These are phyloP conservation scores for Rhea pennata DNA, from an alignment of 2,113 vertebrate genomes.

Conservation along the genomic window DNA sequence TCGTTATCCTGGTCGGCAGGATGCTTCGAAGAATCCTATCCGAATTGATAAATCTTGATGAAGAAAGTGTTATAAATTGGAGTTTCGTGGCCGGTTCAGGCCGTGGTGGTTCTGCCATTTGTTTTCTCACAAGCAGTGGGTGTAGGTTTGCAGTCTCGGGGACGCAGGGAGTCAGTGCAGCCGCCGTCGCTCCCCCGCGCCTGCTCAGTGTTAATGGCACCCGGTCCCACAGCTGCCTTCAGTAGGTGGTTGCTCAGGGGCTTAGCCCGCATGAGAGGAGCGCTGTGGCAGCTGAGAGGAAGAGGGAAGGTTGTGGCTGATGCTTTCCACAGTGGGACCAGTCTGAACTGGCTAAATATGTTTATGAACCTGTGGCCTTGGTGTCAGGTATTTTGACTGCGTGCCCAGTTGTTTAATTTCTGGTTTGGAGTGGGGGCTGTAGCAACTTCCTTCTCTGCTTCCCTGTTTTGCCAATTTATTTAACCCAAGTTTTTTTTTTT, in stretches of 20 bases:
- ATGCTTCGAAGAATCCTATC: not conserved
- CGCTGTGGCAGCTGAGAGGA: not conserved
- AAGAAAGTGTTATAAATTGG: not conserved
- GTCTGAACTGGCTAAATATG: not conserved
- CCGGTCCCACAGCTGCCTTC: not conserved
- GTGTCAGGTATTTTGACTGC: not conserved
- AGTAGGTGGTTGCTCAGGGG: rapidly evolving
- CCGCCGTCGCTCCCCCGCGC: not conserved
- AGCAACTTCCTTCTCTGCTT: not conserved
- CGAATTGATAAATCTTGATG: not conserved
- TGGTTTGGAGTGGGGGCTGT: not conserved
- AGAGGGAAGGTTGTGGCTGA: not conserved
- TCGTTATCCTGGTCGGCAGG: not conserved
- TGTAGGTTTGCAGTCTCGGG: not conserved
- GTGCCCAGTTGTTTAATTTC: not conserved
- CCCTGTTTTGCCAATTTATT: not conserved
- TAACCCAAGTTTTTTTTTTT: not conserved
- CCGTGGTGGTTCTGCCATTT: not conserved
- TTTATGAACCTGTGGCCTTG: not conserved
- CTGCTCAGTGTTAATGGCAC: not conserved
- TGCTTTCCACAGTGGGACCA: not conserved
- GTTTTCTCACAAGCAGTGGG: not conserved
- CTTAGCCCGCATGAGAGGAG: not conserved
- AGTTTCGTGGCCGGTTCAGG: not conserved
- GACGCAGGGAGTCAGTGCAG: not conserved